phyloP scores from a whole-genome alignment of 2,113 vertebrate genomes.

The Centropus unirufus region DNA sequence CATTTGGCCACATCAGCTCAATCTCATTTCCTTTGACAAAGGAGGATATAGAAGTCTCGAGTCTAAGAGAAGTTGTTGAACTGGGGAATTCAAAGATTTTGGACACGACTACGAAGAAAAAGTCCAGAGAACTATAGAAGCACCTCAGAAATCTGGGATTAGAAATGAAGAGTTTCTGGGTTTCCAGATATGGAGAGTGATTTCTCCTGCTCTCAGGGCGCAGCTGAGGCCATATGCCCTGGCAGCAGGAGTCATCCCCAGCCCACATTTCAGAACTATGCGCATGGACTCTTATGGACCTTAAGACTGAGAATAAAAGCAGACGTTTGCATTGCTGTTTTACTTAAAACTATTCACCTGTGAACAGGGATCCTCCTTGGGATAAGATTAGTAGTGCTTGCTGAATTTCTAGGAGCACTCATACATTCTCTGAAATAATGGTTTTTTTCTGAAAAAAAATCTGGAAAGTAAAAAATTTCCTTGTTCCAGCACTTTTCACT shows the following conservation, averaged over 20 bases:
- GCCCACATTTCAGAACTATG: rapidly evolving
- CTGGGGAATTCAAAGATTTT: background rate
- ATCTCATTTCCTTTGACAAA: background rate
- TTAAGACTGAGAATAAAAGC: background rate
- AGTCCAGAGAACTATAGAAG: background rate
- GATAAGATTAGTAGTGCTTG: background rate
- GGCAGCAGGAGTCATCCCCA: rapidly evolving
- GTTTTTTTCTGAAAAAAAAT: background rate
- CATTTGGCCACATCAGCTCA: background rate
- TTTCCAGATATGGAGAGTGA: background rate
- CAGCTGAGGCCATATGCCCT: rapidly evolving
- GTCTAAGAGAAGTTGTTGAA: background rate
- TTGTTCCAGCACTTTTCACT: background rate
- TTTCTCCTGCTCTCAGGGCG: background rate
- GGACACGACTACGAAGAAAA: background rate
- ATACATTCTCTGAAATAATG: background rate
- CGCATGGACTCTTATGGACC: too few relatives aligned
- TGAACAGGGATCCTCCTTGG: background rate
- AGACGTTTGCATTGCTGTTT: too few relatives aligned
- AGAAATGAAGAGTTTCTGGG: background rate
- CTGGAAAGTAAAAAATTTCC: background rate
- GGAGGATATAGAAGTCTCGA: background rate
- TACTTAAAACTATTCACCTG: background rate
- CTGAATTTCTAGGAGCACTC: background rate
- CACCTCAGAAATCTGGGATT: background rate